Evolutionary conservation across 2,888 invertebrate species (phyloP), one percentile per base, ranked within the genome.

Genomic region (Smittia aterrima): DNA sequence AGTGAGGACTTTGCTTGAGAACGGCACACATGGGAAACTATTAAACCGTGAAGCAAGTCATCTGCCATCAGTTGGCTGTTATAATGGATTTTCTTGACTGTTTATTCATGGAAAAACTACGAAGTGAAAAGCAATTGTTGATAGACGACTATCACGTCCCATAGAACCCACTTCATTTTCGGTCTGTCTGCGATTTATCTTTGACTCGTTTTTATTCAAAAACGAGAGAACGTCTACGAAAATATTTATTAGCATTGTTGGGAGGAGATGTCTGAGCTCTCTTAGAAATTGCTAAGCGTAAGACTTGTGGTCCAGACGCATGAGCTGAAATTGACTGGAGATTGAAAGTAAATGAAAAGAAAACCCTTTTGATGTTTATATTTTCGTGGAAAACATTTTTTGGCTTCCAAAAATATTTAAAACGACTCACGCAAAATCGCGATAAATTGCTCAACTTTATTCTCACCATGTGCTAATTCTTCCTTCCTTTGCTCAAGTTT

Each of bases 371-470:
- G n/a, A n/a, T n/a, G n/a, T n/a, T n/a, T n/a, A n/a, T n/a, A n/a
- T n/a, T n/a, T n/a, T n/a, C n/a, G n/a, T n/a, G n/a, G n/a, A n/a
- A n/a, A n/a, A n/a, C n/a, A n/a, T n/a, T n/a, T n/a, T n/a, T n/a
- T n/a, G n/a, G n/a, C n/a, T n/a, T n/a, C n/a, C n/a, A n/a, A n/a
- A n/a, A n/a, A n/a, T n/a, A 20, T 9, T 64, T 64, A 58, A 72
- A 72, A 72, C 47, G 27, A 20, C 53, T 72, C 72, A 72, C 72
- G 72, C 72, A 62, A 72, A 72, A 72, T 62, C 72, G 16, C 72
- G 32, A 72, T 72, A 72, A 72, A 72, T 72, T 72, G 72, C 18
- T 72, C 72, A 62, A 72, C 20, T 72, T 72, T 72, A 72, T 62
- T 72, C 53, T 62, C 72, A 72, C 32, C 72, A 62, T 72, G 72